Evolutionary conservation across 2,797 vertebrate species (phyloP).

Genomic region (Sebastes vulpes): DNA sequence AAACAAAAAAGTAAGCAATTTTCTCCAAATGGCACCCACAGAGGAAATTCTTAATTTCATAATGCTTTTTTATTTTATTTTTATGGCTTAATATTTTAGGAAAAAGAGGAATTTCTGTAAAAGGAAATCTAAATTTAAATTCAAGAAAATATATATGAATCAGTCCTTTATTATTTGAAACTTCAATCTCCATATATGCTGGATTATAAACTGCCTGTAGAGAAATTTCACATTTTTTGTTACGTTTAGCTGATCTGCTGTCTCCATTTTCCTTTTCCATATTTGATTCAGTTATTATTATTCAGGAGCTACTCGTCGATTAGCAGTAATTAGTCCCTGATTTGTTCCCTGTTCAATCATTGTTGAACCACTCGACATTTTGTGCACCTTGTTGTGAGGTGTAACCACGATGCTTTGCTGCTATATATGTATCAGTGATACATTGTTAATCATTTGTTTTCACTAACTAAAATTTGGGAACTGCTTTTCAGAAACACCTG

Average conservation of each 20-base stretch:
- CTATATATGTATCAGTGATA: neutral
- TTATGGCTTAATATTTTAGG: neutral
- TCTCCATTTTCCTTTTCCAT: neutral
- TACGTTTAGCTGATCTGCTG: neutral
- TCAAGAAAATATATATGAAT: neutral
- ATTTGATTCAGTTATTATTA: neutral
- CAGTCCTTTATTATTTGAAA: neutral
- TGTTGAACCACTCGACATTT: neutral
- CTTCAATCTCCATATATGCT: neutral
- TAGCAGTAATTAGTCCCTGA: neutral
- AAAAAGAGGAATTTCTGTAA: neutral
- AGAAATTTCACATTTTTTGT: neutral
- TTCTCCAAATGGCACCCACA: neutral
- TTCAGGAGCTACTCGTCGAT: neutral
- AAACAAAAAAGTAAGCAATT: neutral
- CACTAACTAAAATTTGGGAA: neutral
- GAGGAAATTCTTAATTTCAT: neutral
- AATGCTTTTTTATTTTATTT: neutral
- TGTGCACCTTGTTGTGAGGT: neutral
- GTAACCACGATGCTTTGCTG: neutral
- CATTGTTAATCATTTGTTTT: neutral
- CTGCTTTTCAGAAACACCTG: conserved; percentile 86
- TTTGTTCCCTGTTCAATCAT: neutral
- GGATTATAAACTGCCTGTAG: neutral
- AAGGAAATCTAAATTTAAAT: neutral